A percentile compares a stretch with the other conserved stretches of the same genome.
Conservation (phyloP, 2,888 invertebrate species). For the Drosophila greeni region DNA sequence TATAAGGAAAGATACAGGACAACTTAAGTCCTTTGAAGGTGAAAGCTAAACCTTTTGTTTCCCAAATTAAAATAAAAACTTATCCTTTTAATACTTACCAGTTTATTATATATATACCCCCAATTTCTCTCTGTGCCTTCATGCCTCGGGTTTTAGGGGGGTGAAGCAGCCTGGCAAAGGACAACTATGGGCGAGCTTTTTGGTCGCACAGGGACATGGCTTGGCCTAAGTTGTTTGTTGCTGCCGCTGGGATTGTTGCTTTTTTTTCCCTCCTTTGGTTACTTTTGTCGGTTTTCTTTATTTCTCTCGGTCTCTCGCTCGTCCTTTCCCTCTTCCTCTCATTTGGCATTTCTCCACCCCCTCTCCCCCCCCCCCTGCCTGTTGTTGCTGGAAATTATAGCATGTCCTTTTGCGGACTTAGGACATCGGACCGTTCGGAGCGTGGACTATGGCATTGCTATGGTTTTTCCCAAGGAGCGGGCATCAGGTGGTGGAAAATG, state of each 20-base stretch:
- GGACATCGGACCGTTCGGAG: slow-evolving; percentile 41
- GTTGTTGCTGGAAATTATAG: slow-evolving; percentile 69
- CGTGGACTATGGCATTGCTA: slow-evolving; percentile 62
- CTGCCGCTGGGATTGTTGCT: slow-evolving; percentile 67
- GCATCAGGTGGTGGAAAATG: slow-evolving; percentile 45
- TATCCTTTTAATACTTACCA: no score
- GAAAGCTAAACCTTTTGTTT: no score
- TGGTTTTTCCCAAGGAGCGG: slow-evolving; percentile 54
- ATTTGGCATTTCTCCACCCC: slow-evolving; percentile 9
- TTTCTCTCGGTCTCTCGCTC: slow-evolving; percentile 15
- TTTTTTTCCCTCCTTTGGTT: slow-evolving; percentile 63
- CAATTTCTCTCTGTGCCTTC: background rate
- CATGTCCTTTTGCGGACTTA: slow-evolving; percentile 68
- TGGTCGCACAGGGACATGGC: slow-evolving; percentile 59
- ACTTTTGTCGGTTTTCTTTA: slow-evolving; percentile 65
- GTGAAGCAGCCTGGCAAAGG: slow-evolving; percentile 52
- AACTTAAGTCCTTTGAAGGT: no score
- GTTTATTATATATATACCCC: no score
- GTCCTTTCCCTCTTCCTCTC: background rate
- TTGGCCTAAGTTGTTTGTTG: slow-evolving; percentile 69
- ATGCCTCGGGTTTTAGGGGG: slow-evolving; percentile 4
- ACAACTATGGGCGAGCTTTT: slow-evolving; percentile 69
- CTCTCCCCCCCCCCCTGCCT: slow-evolving; percentile 14
- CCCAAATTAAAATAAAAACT: no score
- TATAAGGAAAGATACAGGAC: background rate